Evolutionary conservation across 2,888 invertebrate genomes (phyloP), one percentile per base, ranked within the genome.

Genomic region (Limnephilus lunatus): DNA sequence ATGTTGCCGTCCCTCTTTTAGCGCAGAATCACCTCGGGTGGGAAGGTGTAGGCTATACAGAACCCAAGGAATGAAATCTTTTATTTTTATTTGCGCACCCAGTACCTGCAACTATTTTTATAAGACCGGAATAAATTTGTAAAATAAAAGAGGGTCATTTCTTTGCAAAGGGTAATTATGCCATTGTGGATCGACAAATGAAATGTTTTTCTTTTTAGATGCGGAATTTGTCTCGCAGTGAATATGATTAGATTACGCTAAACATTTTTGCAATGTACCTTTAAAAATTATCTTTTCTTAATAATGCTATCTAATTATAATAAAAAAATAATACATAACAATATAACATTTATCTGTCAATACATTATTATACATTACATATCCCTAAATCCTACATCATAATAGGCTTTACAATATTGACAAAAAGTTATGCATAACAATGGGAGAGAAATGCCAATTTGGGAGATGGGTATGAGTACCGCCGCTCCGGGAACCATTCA

Each of bases 1-100:
- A 94, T 92, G 89, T 92, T 91, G 82, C 92, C 91, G 85, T 93
- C 93, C 89, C 93, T 94, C 94, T 94, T 94, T 93, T 94, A 92
- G 94, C 94, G 85, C 9, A 68, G 39, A 48, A 39, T 85, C 31
- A 68, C 35, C 87, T 31, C 19, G 39, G 81, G 30, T 87, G 68
- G 81, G 91, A 92, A 89, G 48, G 92, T 89, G 91, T 89, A 15
- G 87, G 80, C 82, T 53, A 82, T 25, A 85, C 91, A 87, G 68
- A 68, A 68, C 30, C 91, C 48, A 81, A 83, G 92, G 81, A 91
- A 86, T 48, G 90, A 92, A 91, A 90, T 93, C 93, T 92, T 93
- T 92, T 93, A 93, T 93, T 92, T 93, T 93, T 93, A 93, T 93
- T 93, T 93, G 85, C 93, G 32, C 81, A 68, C 89, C 91, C 92